Evolutionary conservation across 2,113 vertebrate genomes (phyloP), one percentile per base, ranked within the genome.

Genomic region (Oncorhynchus masou): DNA sequence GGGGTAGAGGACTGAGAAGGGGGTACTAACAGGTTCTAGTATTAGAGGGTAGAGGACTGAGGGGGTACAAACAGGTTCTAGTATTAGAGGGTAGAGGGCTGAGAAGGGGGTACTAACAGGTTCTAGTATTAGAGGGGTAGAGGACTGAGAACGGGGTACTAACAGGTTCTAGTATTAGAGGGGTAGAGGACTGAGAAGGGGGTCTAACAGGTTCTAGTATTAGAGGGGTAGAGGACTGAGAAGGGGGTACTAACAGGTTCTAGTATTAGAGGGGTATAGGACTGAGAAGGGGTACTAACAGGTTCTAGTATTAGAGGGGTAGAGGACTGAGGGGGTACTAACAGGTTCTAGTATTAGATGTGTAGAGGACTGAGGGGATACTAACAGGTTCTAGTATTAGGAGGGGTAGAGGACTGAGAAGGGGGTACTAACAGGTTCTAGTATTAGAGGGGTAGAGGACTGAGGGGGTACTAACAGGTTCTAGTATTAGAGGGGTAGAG

Each of bases 331-430:
- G 29, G 29, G 29, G 29, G 3, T 29, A 29, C 29, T 29, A 68
- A 86, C 64, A 73, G 80, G 80, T 81, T 84, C 1, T 34, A 54
- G 51, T n/a, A n/a, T n/a, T n/a, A n/a, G n/a, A 16, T 13, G 4
- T 1, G 1, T 11, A 54, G 51, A 54, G 31, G n/a, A n/a, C 6
- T 20, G 59, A 62, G 19, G 16, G n/a, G 31, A 7, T 1, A n/a
- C 29, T 68, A 29, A 12, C 31, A 13, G 24, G 64, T 13, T 5
- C 5, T 24, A n/a, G n/a, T n/a, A n/a, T n/a, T n/a, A 25, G 71
- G n/a, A 2, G 27, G 27, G 24, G 27, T 15, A 22, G 27, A 22
- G 27, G 59, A n/a, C n/a, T 62, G 59, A n/a, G n/a, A n/a, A n/a
- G 19, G 16, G n/a, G n/a, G 59, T 15, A 20, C 16, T n/a, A 29